Base-by-base conservation (phyloP, 1,140 invertebrate genomes). In the Melanaphis sacchari region DNA sequence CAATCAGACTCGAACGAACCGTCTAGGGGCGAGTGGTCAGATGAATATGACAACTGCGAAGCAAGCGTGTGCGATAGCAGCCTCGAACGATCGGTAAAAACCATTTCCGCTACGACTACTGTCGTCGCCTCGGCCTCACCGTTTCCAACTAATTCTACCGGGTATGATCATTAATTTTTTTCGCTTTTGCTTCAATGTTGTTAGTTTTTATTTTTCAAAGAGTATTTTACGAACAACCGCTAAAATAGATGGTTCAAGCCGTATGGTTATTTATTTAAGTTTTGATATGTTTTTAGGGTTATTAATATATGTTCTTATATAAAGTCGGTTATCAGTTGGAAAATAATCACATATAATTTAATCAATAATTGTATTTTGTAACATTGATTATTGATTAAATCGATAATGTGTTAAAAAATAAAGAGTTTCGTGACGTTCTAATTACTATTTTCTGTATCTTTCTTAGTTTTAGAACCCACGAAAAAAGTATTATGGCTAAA, bases 1-100 rank as follows among this genome's bases (percentile, higher is more conserved):
- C 91, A 93, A 93, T 93, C 91, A 84, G 91, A 93, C 91, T 93
- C 91, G 15, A 93, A 93, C 81, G 91, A 52, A 52, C 81, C 91
- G 46, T 84, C 91, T 49, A 85, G 76, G 8, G 41, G 43, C 26
- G 76, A 85, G 46, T 93, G 91, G 91, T 85, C 91, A 38, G 91
- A 93, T 0, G 89, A 40, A 2, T n/a, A 87, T 18, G 26, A 88
- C 36, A 26, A 66, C 0, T 15, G 6, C 8, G 43, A 49, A 43
- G 59, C 21, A 8, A 91, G 90, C 31, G 59, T 26, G 4, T 81
- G 41, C 41, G 90, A 81, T 0, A 92, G 91, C 22, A 92, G 91
- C 22, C n/a, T 92, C 76, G 91, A 92, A 31, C 91, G 22, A 76
- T 82, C 91, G 0, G 36, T 38, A 15, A 52, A 38, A 54, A 26